Evolutionary conservation across 2,888 invertebrate species (phyloP).

Genomic region (Scaptomyza flava): DNA sequence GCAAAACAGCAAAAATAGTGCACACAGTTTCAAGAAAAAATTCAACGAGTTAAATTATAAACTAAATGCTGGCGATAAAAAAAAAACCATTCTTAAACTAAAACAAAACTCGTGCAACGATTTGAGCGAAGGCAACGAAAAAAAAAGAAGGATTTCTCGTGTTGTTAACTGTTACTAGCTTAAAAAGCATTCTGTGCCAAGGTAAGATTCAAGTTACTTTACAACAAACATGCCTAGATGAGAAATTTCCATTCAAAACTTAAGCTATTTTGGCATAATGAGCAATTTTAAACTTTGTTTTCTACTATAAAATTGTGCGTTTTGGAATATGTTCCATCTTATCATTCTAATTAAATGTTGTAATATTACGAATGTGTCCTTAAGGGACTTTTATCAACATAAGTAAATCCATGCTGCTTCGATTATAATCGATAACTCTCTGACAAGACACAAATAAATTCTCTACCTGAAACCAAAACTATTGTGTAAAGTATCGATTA

Average conservation of each 20-base stretch:
- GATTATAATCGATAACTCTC: too few relatives aligned
- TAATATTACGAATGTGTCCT: too few relatives aligned
- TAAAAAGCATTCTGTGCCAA: slow-evolving; percentile 53
- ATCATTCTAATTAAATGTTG: too few relatives aligned
- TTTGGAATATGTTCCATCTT: too few relatives aligned
- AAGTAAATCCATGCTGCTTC: too few relatives aligned
- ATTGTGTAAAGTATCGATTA: too few relatives aligned
- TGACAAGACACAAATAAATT: too few relatives aligned
- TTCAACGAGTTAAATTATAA: slow-evolving; percentile 34
- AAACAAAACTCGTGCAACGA: slow-evolving; percentile 15
- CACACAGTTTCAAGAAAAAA: slow-evolving; percentile 18
- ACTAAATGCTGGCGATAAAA: slow-evolving; percentile 35
- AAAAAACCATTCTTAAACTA: slow-evolving; percentile 10
- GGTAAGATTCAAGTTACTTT: slow-evolving; percentile 58
- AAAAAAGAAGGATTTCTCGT: slow-evolving; percentile 21
- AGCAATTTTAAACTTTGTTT: too few relatives aligned
- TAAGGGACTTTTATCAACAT: too few relatives aligned
- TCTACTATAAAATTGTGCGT: too few relatives aligned
- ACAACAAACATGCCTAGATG: neutral
- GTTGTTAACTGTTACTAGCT: slow-evolving; percentile 19
- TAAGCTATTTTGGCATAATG: neutral
- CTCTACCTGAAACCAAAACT: too few relatives aligned
- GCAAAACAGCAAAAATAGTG: slow-evolving; percentile 18
- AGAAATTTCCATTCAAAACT: neutral
- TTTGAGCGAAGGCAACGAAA: slow-evolving; percentile 2